Conservation (phyloP, 1,140 invertebrate genomes). For the Zeugodacus cucurbitae region DNA sequence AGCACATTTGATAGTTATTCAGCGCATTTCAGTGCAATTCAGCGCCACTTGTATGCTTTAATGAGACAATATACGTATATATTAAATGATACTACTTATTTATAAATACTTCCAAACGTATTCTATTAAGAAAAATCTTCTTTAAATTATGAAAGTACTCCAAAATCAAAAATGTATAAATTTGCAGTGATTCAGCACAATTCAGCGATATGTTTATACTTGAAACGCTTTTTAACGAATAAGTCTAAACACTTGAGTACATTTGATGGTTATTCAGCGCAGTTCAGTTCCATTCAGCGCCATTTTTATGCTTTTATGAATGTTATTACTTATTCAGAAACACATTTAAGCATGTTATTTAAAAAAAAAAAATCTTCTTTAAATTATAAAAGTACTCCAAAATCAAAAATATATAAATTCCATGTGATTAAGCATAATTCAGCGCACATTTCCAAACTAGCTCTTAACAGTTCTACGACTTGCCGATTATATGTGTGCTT, state of each 20-base stretch:
- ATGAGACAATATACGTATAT: background rate
- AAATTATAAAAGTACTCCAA: no score
- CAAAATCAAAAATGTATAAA: background rate
- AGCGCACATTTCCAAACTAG: background rate
- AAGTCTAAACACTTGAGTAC: no score
- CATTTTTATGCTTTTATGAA: background rate
- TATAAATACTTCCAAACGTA: background rate
- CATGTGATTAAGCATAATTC: background rate
- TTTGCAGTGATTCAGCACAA: background rate
- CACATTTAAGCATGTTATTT: background rate
- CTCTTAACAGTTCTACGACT: background rate
- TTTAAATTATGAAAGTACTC: no score
- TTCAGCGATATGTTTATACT: no score
- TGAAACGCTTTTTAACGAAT: no score
- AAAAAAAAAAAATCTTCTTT: no score
- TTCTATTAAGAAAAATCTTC: no score
- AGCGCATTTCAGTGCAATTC: background rate
- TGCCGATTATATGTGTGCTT: background rate
- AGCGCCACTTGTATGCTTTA: background rate
- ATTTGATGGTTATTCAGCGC: background rate
- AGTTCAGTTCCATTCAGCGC: background rate
- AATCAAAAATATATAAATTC: background rate
- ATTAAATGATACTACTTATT: background rate
- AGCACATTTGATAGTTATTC: background rate
- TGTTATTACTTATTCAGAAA: background rate